Percentiles rank a stretch among this genome's conserved stretches.
phyloP scores from a whole-genome alignment of 1,140 invertebrate genomes.

The Pseudobourletiella spinata region DNA sequence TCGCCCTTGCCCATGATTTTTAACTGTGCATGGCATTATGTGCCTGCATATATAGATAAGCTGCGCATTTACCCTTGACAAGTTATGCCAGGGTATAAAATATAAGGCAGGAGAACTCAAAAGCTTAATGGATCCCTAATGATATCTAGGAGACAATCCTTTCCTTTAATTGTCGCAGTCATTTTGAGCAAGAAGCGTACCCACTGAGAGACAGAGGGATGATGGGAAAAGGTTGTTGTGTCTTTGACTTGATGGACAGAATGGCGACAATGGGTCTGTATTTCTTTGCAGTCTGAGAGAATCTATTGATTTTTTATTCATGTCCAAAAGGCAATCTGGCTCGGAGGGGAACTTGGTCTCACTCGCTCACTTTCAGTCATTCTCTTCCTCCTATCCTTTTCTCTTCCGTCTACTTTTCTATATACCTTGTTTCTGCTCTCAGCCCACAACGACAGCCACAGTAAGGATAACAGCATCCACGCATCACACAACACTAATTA shows the following conservation, averaged over 20 bases:
- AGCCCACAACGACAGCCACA: too few species aligned
- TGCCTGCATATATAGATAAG: neutral
- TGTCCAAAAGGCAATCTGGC: neutral
- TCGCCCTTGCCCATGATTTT: too few species aligned
- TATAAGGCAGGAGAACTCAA: constrained; percentile 5
- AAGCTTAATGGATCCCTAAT: constrained; percentile 25
- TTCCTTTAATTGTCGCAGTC: constrained; percentile 12
- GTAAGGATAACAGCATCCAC: too few species aligned
- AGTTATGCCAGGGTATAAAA: constrained; percentile 3
- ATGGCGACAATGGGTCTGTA: constrained; percentile 16
- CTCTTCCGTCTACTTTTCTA: neutral
- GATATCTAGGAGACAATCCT: constrained; percentile 20
- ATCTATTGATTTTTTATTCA: constrained; percentile 7
- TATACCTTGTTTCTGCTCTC: too few species aligned
- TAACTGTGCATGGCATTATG: too few species aligned
- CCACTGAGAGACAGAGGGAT: neutral
- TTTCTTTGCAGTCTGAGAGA: constrained; percentile 1
- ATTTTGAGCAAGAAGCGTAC: neutral
- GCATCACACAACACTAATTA: too few species aligned
- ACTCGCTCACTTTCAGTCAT: neutral
- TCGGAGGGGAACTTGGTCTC: neutral
- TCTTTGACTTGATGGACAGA: constrained; percentile 9
- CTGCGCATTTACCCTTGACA: neutral
- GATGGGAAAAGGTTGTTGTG: constrained; percentile 25
- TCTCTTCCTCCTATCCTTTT: too few species aligned